Conservation (phyloP, 2,888 invertebrate genomes). For the Quadroppia sp. region DNA sequence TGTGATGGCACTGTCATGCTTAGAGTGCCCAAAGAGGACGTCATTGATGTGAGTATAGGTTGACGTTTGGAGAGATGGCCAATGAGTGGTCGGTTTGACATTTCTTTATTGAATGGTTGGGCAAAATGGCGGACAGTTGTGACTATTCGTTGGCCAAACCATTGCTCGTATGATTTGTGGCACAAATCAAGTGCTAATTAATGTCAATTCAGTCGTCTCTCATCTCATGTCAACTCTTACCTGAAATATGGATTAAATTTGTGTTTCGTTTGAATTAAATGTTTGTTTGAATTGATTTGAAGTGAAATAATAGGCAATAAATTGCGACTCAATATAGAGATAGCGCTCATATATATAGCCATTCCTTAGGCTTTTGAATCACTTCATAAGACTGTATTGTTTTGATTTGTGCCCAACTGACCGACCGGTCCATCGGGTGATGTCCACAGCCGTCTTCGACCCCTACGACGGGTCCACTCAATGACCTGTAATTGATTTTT, state of each 20-base stretch:
- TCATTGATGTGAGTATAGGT: neutral
- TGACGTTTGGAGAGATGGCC: constrained; percentile 8
- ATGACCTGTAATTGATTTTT: too few species aligned
- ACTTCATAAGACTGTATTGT: neutral
- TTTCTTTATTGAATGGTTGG: constrained; percentile 27
- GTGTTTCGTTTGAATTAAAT: neutral
- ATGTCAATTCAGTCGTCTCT: too few species aligned
- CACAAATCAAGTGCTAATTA: too few species aligned
- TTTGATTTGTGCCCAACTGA: neutral
- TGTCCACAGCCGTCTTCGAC: too few species aligned
- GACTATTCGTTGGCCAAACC: neutral
- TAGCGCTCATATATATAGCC: constrained; percentile 24
- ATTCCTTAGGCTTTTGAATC: neutral
- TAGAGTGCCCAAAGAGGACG: neutral
- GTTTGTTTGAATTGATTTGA: neutral
- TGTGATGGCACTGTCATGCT: too few species aligned
- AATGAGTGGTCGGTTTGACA: constrained; percentile 6
- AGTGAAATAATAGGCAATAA: neutral
- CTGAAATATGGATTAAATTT: too few species aligned
- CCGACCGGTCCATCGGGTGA: too few species aligned
- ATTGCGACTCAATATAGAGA: constrained; percentile 34
- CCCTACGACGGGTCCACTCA: too few species aligned
- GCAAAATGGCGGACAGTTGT: constrained; percentile 18
- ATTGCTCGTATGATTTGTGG: too few species aligned
- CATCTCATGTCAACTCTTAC: too few species aligned